Base-by-base conservation (phyloP, 2,113 vertebrate genomes). In the Rhea americana region DNA sequence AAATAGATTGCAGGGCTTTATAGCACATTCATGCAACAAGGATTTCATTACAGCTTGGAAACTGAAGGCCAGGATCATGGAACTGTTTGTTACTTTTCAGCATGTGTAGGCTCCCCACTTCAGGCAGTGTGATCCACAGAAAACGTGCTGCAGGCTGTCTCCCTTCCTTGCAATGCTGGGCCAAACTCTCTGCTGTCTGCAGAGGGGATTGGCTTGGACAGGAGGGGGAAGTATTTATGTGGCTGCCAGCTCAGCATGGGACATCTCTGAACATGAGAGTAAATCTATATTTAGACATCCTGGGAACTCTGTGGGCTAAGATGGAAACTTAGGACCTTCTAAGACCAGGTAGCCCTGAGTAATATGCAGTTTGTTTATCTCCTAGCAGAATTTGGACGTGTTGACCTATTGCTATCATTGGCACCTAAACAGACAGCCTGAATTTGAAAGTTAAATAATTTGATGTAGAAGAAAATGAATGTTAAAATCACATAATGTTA, bases 161-260 rank as follows among this genome's bases (percentile, higher is more conserved):
- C 18, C 12, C 3, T 11, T 70, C 39, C 21, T 39, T 18, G 15
- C 35, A 13, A 30, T 39, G 3, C 21, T 19, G n/a, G n/a, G 56
- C n/a, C 7, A 3, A 66, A 41, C 30, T 32, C 21, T 85, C 58
- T 61, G 37, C 43, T 48, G 50, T 47, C 56, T 43, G 43, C 6
- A 59, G 48, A 75, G 28, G 0, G 0, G 7, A 37, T 26, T 19
- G 48, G 45, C 37, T 45, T 47, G 82, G 41, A 14, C 11, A 24
- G 56, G 19, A 26, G 26, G n/a, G 11, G 9, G 25, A 5, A 4
- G 1, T 50, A 32, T 17, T 87, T 55, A 7, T 71, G 58, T n/a
- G 45, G 43, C 74, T 59, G 39, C 58, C 63, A 81, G 30, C 45
- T 50, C 51, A 72, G 47, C 37, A 66, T 5, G 21, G 45, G 30